Conservation (phyloP, 2,113 vertebrate genomes). For the Gymnogyps californianus region DNA sequence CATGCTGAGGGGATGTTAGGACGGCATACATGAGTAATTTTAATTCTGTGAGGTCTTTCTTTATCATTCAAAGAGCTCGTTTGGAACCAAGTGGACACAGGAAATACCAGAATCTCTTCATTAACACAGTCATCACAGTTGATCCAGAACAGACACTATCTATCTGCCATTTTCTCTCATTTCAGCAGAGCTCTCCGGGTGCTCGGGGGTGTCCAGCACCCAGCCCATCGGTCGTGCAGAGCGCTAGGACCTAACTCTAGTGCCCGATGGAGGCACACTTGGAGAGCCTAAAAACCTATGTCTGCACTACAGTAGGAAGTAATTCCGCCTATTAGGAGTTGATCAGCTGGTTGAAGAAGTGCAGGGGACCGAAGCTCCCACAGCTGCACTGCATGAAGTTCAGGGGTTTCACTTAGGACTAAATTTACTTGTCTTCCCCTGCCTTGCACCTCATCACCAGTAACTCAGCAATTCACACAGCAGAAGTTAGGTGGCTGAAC, state of each 20-base stretch:
- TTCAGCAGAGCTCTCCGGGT: neutral
- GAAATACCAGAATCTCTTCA: neutral
- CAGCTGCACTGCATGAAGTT: neutral
- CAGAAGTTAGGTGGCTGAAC: neutral
- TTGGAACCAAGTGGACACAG: neutral
- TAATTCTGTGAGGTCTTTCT: neutral
- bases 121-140: rapidly evolving
- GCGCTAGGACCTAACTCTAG: neutral
- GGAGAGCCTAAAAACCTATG: neutral
- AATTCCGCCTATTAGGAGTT: neutral
- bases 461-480: neutral
- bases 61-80: neutral
- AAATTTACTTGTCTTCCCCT: neutral
- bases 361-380: neutral
- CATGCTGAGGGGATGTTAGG: neutral
- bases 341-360: neutral
- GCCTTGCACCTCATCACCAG: neutral
- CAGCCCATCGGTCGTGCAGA: neutral
- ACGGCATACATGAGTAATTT: neutral
- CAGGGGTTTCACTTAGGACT: neutral
- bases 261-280: neutral
- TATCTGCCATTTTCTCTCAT: neutral
- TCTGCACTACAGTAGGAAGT: neutral
- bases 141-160: neutral
- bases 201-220: neutral